These are phyloP conservation scores for Polyploca ridens DNA, from an alignment of 2,888 invertebrate species.

Conservation along the genomic window DNA sequence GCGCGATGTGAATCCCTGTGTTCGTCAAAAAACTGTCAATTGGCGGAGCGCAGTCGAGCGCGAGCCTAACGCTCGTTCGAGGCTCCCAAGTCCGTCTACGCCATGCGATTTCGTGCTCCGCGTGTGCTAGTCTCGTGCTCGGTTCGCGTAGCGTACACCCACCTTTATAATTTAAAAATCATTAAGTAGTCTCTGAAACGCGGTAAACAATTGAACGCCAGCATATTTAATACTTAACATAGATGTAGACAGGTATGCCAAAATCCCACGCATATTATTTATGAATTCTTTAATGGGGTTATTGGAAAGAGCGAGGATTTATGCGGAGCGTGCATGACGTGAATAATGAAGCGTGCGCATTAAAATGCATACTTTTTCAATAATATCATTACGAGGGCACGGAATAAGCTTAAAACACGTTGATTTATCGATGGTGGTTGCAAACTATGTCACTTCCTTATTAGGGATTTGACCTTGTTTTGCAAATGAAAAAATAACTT, in stretches of 20 bases:
- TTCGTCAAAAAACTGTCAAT: too few relatives aligned
- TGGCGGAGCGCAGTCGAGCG: too few relatives aligned
- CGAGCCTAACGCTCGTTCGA: too few relatives aligned
- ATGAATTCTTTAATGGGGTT: conserved; percentile 48
- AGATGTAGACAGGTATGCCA: conserved; percentile 7
- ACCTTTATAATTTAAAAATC: too few relatives aligned
- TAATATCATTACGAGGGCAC: conserved; percentile 42
- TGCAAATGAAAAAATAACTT: neutral
- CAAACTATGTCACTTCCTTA: neutral
- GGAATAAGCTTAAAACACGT: conserved; percentile 28
- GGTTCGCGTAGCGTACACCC: too few relatives aligned
- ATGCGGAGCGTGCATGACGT: conserved; percentile 42
- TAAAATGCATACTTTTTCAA: conserved; percentile 51
- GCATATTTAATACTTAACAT: neutral
- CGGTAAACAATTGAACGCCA: neutral
- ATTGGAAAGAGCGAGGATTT: conserved; percentile 48
- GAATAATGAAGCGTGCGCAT: conserved; percentile 53
- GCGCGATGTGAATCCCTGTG: too few relatives aligned
- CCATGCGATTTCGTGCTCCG: too few relatives aligned
- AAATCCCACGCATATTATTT: conserved; percentile 41
- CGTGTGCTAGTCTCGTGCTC: too few relatives aligned
- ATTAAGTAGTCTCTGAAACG: too few relatives aligned
- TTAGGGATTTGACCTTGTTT: conserved; percentile 8
- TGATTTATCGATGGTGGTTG: conserved; percentile 39
- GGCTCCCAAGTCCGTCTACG: too few relatives aligned